Evolutionary conservation across 2,113 vertebrate species (phyloP).

Genomic region (Heterochromis multidens): DNA sequence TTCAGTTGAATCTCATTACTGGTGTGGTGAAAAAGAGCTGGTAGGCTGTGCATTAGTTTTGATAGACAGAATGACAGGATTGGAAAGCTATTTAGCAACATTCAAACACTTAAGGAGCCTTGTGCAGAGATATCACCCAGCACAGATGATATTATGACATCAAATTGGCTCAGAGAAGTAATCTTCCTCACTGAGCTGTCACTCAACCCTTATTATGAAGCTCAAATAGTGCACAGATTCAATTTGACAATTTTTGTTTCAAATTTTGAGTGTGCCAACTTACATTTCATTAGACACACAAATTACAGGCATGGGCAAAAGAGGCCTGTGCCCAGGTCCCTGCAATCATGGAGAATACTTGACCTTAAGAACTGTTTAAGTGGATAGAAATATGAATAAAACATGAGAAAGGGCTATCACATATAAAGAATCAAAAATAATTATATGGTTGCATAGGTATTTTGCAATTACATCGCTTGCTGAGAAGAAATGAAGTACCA

Average conservation of each 20-base stretch:
- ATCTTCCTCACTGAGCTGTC: not conserved
- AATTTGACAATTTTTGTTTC: not conserved
- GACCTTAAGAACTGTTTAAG: not conserved
- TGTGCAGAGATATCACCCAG: not conserved
- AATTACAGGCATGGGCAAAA: not conserved
- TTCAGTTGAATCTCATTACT: not conserved
- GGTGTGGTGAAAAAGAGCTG: not conserved
- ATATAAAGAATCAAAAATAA: not conserved
- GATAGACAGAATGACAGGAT: not conserved
- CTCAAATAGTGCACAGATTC: not conserved
- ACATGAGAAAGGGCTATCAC: not conserved
- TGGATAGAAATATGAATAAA: not conserved
- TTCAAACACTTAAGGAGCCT: not conserved
- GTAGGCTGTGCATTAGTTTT: not conserved
- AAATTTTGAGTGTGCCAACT: not conserved
- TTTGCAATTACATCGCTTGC: slow-evolving; percentile 3
- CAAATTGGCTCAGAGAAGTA: not conserved
- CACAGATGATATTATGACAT: not conserved
- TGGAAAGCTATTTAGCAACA: not conserved
- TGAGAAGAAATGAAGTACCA: not conserved
- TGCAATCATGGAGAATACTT: not conserved
- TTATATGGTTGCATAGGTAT: not conserved
- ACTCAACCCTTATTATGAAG: not conserved
- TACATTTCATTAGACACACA: not conserved
- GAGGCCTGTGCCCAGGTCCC: not conserved